These are phyloP conservation scores for Stenchaetothrips biformis DNA, from an alignment of 2,888 invertebrate genomes.

Conservation along the genomic window DNA sequence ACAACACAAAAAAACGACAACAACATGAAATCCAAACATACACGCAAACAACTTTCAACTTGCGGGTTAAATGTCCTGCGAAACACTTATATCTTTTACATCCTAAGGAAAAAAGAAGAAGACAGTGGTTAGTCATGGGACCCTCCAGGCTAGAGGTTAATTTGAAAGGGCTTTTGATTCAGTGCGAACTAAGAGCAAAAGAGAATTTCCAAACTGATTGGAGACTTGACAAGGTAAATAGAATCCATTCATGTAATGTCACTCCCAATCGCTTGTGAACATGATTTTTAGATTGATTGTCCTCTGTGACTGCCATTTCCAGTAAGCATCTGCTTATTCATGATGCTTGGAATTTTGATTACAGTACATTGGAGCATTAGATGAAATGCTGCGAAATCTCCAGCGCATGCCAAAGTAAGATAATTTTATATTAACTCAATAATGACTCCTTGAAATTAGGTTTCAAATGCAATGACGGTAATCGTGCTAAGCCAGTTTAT, in stretches of 20 bases:
- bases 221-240: conserved; percentile 66
- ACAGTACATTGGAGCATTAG: conserved; percentile 68
- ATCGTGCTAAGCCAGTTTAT: conserved; percentile 26
- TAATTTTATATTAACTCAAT: conserved; percentile 28
- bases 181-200: conserved; percentile 77
- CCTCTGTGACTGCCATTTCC: neutral
- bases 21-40: neutral
- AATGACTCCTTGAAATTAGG: conserved; percentile 30
- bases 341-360: conserved; percentile 36
- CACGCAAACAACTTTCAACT: no score
- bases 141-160: conserved; percentile 67
- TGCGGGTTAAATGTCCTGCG: no score
- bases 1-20: no score
- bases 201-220: conserved; percentile 63
- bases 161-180: conserved; percentile 66
- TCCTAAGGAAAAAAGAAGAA: no score
- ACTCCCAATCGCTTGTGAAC: neutral
- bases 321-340: conserved; percentile 21
- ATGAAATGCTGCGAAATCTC: conserved; percentile 70
- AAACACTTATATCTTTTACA: no score
- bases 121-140: conserved; percentile 40
- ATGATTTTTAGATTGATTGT: neutral
- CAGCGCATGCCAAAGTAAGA: conserved; percentile 61
- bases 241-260: neutral
- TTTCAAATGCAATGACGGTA: conserved; percentile 31